phyloP scores from a whole-genome alignment of 2,797 vertebrate species.

The Chelon labrosus region DNA sequence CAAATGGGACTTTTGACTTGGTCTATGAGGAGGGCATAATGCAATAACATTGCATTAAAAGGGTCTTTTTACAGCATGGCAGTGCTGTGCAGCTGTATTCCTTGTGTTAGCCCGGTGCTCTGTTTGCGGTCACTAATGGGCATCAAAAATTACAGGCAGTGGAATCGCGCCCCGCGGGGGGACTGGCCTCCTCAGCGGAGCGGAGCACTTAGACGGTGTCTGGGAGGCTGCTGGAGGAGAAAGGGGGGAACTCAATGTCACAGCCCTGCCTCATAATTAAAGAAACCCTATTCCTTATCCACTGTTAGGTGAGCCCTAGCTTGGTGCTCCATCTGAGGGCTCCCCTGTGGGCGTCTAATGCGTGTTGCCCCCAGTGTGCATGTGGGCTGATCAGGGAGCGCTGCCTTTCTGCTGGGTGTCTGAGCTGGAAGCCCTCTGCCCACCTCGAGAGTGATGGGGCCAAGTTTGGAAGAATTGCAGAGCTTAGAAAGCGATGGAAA shows the following conservation, averaged over 20 bases:
- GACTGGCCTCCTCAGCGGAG: conserved; percentile 81
- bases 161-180: conserved; percentile 81
- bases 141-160: conserved; percentile 85
- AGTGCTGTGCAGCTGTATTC: conserved; percentile 66
- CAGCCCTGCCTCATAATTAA: conserved; percentile 83
- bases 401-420: conserved; percentile 74
- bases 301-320: conserved; percentile 81
- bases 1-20: conserved; percentile 81
- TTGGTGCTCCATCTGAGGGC: conserved; percentile 68
- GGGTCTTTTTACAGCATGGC: conserved; percentile 76
- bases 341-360: conserved; percentile 79
- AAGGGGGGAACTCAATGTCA: conserved; percentile 80
- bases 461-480: conserved; percentile 57
- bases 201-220: conserved; percentile 85
- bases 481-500: conserved; percentile 61
- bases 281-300: conserved; percentile 85
- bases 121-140: conserved; percentile 87
- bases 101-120: conserved; percentile 80
- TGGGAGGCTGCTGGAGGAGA: conserved; percentile 78
- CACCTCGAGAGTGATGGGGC: conserved; percentile 58
- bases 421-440: conserved; percentile 70
- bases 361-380: conserved; percentile 73
- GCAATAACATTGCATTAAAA: conserved; percentile 83
- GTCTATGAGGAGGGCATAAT: conserved; percentile 81
- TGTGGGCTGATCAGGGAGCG: conserved; percentile 73